Base-by-base conservation (phyloP, 30 jellyfish, hydroid and myxozoan genomes). In the Aurelia sp. region DNA sequence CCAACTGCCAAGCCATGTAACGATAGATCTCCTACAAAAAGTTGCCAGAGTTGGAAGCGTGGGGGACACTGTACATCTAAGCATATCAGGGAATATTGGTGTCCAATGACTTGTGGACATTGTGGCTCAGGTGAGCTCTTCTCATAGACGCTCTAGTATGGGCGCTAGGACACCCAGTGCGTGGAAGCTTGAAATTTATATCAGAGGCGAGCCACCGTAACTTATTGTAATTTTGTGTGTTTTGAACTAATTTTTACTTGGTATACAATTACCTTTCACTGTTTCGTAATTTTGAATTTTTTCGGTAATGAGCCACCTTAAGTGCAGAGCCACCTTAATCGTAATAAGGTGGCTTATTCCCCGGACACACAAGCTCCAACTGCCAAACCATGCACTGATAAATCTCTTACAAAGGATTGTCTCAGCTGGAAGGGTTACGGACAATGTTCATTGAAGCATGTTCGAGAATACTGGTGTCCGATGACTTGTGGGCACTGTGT, bases 61-160 rank as follows among this genome's bases (percentile, higher is more conserved):
- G 19, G 74, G 21, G 87, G 87, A 6, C 48, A 76, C 22, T 76
- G 87, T 37, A 0, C 64, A n/a, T 35, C 30, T 63, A 58, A 40
- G 9, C 87, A 76, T 27, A 50, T 76, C 18, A 66, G 76, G 19
- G 76, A 58, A 30, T 50, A 15, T 61, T 76, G 62, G 65, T 76
- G 87, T 64, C 62, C 62, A 19, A 76, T 57, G 51, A 76, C 87
- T 57, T 76, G 87, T 37, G 77, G 66, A 7, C 57, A 59, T 20
- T 76, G 87, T 40, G 20, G 44, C 6, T 47, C 21, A 11, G 21
- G 78, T 30, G 27, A 66, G 21, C 40, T 27, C 33, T 27, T 27
- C 2, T 27, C 33, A 27, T 0, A 27, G 33, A 27, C 33, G 33
- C 33, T 27, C 33, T 27, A 27, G 33, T 27, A 27, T 27, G 33